These are phyloP conservation scores for Geothlypis trichas DNA, from an alignment of 2,113 vertebrate genomes.

Conservation along the genomic window DNA sequence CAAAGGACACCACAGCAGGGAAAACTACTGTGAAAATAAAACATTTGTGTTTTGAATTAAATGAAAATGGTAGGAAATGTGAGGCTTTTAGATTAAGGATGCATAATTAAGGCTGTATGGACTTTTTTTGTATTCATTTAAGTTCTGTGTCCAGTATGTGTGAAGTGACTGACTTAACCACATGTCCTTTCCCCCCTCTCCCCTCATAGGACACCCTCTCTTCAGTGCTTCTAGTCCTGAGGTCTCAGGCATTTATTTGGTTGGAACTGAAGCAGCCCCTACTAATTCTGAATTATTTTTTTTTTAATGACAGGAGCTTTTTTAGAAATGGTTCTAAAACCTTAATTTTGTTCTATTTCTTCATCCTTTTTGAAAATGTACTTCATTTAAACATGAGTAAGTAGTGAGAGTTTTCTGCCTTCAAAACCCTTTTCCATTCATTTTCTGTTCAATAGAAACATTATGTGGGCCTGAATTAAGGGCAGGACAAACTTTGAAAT, in stretches of 20 bases:
- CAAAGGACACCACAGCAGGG: neutral
- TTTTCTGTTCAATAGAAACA: neutral
- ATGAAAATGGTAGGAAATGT: neutral
- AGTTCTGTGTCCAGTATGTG: neutral
- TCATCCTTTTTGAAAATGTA: neutral
- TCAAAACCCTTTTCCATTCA: neutral
- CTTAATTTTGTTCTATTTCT: neutral
- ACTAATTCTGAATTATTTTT: neutral
- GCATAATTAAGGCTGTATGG: neutral
- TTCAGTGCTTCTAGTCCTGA: neutral
- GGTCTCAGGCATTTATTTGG: neutral
- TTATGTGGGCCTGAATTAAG: neutral
- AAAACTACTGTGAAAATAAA: neutral
- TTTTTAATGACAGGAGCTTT: neutral
- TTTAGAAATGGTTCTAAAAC: neutral
- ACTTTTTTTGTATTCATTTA: neutral
- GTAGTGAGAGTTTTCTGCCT: neutral
- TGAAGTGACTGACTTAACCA: neutral
- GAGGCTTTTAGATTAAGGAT: neutral
- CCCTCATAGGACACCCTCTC: fast-evolving
- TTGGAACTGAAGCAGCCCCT: neutral
- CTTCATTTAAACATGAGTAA: neutral
- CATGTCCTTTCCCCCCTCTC: fast-evolving
- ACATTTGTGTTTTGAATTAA: neutral
- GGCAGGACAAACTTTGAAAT: neutral